These are phyloP conservation scores for Crossocerus cetratus DNA, from an alignment of 2,888 invertebrate genomes.

Conservation along the genomic window DNA sequence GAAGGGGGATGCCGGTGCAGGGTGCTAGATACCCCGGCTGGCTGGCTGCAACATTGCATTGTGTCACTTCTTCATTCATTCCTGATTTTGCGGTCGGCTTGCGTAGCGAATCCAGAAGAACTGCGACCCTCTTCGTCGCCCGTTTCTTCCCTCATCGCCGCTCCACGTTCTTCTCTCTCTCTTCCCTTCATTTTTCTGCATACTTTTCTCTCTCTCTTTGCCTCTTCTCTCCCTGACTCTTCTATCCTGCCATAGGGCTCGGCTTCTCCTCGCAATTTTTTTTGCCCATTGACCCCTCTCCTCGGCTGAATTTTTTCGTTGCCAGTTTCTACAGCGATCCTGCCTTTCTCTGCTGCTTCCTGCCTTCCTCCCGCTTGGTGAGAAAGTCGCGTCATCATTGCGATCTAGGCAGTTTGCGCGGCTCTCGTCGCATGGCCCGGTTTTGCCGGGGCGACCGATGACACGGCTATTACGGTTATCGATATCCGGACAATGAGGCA, in stretches of 20 bases:
- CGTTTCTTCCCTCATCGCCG: slow-evolving; percentile 3
- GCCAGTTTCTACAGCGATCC: slow-evolving; percentile 12
- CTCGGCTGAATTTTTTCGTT: slow-evolving; percentile 4
- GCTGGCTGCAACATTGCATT: slow-evolving; percentile 63
- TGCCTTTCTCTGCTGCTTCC: background rate
- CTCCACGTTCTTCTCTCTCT: slow-evolving; percentile 7
- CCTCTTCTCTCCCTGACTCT: background rate
- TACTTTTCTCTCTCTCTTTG: slow-evolving; percentile 15
- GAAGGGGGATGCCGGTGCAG: slow-evolving; percentile 54
- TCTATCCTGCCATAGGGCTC: too few species aligned
- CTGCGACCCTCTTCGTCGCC: slow-evolving; percentile 17
- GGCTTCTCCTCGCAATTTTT: too few species aligned
- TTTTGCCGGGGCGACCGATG: slow-evolving; percentile 25
- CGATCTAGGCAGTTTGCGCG: background rate
- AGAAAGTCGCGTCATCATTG: slow-evolving; percentile 41
- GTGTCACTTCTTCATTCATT: slow-evolving; percentile 76
- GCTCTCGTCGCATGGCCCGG: slow-evolving; percentile 7
- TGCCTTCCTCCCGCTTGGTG: slow-evolving; percentile 18
- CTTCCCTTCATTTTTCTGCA: slow-evolving; percentile 15
- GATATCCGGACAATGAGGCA: slow-evolving; percentile 9
- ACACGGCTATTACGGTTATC: slow-evolving; percentile 36
- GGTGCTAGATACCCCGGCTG: slow-evolving; percentile 42
- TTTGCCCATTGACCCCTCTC: background rate
- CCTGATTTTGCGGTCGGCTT: slow-evolving; percentile 77
- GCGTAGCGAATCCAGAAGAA: slow-evolving; percentile 73